Base-by-base conservation (phyloP, 2,888 invertebrate genomes). In the Andrena minutula region DNA sequence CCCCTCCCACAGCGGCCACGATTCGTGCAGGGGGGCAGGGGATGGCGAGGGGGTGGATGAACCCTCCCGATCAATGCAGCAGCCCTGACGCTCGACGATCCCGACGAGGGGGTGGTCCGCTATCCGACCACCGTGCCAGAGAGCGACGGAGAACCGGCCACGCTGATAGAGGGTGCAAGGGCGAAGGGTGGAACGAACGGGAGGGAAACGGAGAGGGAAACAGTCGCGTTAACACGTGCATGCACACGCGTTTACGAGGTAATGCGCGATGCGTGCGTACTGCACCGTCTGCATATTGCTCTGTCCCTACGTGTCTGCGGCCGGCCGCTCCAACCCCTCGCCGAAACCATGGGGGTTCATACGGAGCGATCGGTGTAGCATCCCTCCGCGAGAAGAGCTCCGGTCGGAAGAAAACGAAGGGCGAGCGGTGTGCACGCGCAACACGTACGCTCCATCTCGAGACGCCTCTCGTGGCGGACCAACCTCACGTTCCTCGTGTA, bases 1-100 rank as follows among this genome's bases (percentile, higher is more conserved):
- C 70, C 70, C 73, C 66, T 30, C 58, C 69, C 70, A 56, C 56
- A 41, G 56, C 83, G 68, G 66, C 77, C 80, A 76, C 82, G 81
- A 86, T 76, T 88, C 84, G 65, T 71, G 58, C 63, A n/a, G 41
- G 71, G 65, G 68, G 41, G 30, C 2, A 7, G 53, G 80, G 28
- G 56, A 56, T 8, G 69, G 68, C 56, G 58, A 60, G 68, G 71
- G 72, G 78, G 73, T 72, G 86, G 83, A 88, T 86, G 89, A 86
- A 82, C 87, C 89, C 89, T 89, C 91, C 91, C 91, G 92, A 92
- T 92, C 92, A 92, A 92, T 92, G 92, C 92, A 92, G 92, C 92
- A 89, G 87, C 91, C 87, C 87, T 90, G 89, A 89, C 88, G 91
- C 86, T 89, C 91, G 83, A 90, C 90, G 89, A 89, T 90, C 88